Evolutionary conservation across 2,113 vertebrate genomes (phyloP).

Genomic region (Peromyscus maniculatus): DNA sequence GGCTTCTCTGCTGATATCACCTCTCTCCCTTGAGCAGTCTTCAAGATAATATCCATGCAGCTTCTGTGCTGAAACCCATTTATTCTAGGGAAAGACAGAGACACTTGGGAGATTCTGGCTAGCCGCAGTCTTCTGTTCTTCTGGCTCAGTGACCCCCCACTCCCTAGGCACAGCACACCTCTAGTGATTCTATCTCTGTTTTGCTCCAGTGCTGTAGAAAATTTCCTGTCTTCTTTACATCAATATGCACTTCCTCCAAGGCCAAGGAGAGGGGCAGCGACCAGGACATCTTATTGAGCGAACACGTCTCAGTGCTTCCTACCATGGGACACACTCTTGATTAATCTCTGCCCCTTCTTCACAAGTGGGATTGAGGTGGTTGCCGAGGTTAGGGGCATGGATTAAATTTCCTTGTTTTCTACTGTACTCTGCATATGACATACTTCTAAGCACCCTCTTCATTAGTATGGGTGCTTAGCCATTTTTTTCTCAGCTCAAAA

Average conservation of each 20-base stretch:
- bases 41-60: neutral
- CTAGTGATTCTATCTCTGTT: neutral
- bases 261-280: neutral
- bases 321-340: no score
- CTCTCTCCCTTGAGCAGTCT: neutral
- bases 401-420: neutral
- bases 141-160: no score
- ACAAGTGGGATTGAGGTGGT: neutral
- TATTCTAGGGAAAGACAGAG: neutral
- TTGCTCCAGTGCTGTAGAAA: neutral
- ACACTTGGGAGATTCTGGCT: neutral
- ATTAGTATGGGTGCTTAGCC: neutral
- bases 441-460: neutral
- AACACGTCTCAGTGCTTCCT: neutral
- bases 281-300: neutral
- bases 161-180: neutral
- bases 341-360: neutral
- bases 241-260: neutral
- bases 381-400: neutral
- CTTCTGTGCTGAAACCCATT: neutral
- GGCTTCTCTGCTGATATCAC: neutral
- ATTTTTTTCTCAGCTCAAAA: conserved; percentile 7
- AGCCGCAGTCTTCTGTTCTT: neutral
- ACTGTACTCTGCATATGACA: neutral
- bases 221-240: neutral